Evolutionary conservation across 1,140 invertebrate genomes (phyloP).

Genomic region (Drosophila tropicalis): DNA sequence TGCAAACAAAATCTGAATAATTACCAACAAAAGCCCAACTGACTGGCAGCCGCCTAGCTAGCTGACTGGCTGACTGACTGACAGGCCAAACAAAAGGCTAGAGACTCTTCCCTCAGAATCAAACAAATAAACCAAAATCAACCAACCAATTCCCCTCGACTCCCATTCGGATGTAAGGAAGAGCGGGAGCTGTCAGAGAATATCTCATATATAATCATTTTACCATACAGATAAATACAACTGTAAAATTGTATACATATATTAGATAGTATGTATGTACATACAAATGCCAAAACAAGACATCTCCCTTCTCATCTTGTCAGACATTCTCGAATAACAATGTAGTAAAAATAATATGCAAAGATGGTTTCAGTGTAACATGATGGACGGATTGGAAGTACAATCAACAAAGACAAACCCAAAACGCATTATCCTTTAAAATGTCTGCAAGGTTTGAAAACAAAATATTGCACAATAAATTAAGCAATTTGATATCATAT

Average conservation of each 20-base stretch:
- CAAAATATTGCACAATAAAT: not conserved
- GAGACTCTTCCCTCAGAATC: not conserved
- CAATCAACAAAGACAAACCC: not conserved
- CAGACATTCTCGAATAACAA: not conserved
- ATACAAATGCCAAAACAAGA: not conserved
- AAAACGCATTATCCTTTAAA: not conserved
- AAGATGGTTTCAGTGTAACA: not conserved
- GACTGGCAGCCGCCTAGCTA: conserved; percentile 2
- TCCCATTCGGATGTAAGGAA: not conserved
- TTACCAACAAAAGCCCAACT: conserved; percentile 45
- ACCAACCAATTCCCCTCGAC: conserved; percentile 1
- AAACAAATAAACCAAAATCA: conserved; percentile 10
- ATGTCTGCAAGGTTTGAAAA: not conserved
- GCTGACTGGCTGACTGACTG: conserved; percentile 30
- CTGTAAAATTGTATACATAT: conserved; percentile 8
- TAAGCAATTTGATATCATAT: not conserved
- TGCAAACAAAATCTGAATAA: conserved; percentile 57
- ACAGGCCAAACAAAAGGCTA: conserved; percentile 37
- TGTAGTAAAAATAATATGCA: conserved; percentile 5
- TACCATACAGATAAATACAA: conserved; percentile 22
- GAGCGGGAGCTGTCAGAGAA: conserved; percentile 8
- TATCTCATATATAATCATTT: conserved; percentile 10
- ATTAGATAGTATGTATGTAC: not conserved
- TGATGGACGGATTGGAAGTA: not conserved
- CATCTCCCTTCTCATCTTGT: not conserved